Percentiles rank a stretch among this genome's conserved stretches.
phyloP scores from a whole-genome alignment of 2,888 invertebrate genomes.

The Drosophila neonasuta region DNA sequence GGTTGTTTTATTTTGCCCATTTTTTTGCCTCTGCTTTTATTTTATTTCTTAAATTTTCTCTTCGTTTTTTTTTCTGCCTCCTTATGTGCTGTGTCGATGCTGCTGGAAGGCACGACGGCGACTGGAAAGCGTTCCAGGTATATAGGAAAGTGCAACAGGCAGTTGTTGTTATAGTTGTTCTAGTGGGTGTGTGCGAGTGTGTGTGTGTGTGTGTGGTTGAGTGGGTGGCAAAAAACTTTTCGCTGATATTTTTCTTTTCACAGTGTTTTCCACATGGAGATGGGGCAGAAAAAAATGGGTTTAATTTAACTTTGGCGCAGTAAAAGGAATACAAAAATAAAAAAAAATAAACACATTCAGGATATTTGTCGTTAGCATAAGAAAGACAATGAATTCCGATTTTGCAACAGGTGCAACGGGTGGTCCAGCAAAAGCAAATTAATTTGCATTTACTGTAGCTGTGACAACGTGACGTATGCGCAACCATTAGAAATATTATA shows the following conservation, averaged over 20 bases:
- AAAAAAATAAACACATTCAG: slow-evolving; percentile 1
- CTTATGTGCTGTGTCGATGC: slow-evolving; percentile 36
- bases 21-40: slow-evolving; percentile 56
- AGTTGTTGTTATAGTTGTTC: slow-evolving; percentile 64
- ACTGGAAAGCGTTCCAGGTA: slow-evolving; percentile 58
- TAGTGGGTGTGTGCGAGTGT: slow-evolving; percentile 14
- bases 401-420: slow-evolving; percentile 52
- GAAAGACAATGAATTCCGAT: slow-evolving; percentile 47
- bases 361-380: slow-evolving; percentile 39
- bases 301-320: slow-evolving; percentile 69
- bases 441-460: slow-evolving; percentile 11
- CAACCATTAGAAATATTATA: slow-evolving; percentile 9
- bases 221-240: slow-evolving; percentile 38
- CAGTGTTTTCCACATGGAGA: background rate
- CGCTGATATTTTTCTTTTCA: slow-evolving; percentile 42
- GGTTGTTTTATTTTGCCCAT: slow-evolving; percentile 16
- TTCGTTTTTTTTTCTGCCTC: slow-evolving; percentile 25
- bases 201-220: slow-evolving; percentile 2
- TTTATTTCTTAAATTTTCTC: slow-evolving; percentile 60
- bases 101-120: slow-evolving; percentile 46
- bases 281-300: slow-evolving; percentile 54
- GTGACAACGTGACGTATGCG: slow-evolving; percentile 33
- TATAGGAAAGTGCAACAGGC: slow-evolving; percentile 74
- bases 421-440: background rate
- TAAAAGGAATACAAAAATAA: background rate